Conservation (phyloP, 2,797 vertebrate species). For the Lacerta viridis region DNA sequence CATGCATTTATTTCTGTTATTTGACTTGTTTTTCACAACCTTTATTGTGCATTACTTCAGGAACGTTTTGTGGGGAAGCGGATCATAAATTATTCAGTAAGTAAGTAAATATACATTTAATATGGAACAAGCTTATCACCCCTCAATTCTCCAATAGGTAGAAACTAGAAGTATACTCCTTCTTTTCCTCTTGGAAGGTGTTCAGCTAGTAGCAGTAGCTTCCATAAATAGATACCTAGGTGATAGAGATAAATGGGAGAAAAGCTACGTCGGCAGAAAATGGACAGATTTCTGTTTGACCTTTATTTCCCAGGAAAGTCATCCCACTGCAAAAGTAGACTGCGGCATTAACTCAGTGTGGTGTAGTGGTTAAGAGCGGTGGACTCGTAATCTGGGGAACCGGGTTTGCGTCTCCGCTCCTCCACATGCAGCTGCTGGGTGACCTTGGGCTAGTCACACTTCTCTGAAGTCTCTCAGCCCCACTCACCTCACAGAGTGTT, state of each 20-base stretch:
- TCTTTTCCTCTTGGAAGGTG: background rate
- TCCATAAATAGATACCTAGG: conserved; percentile 14
- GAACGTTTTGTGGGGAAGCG: too few species aligned
- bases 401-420: too few species aligned
- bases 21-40: too few species aligned
- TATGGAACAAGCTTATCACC: background rate
- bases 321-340: background rate
- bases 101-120: background rate
- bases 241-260: background rate
- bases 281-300: conserved; percentile 6
- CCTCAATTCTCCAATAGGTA: background rate
- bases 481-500: too few species aligned
- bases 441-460: too few species aligned
- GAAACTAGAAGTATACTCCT: background rate
- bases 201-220: background rate
- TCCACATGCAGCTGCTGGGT: too few species aligned
- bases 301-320: background rate
- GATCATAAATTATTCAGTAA: too few species aligned
- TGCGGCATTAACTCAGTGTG: background rate
- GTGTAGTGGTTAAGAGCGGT: too few species aligned
- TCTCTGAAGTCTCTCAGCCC: too few species aligned
- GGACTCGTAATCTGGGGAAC: too few species aligned
- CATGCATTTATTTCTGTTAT: too few species aligned
- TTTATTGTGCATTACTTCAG: too few species aligned
- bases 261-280: background rate